Base-by-base conservation (phyloP, 1,140 invertebrate genomes). In the Chionoecetes opilio region DNA sequence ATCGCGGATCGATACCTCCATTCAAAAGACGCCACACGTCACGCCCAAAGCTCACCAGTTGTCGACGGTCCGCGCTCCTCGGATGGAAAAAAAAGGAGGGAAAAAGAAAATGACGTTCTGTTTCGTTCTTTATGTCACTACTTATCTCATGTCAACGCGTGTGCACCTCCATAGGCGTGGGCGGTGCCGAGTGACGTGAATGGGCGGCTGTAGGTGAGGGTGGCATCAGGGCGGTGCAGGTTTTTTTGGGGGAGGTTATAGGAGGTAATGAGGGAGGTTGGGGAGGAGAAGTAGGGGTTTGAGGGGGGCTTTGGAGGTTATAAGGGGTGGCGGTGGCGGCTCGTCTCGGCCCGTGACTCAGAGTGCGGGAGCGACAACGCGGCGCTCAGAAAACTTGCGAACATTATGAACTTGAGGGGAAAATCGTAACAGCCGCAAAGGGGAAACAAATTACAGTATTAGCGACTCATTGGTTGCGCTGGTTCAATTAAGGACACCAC, bases 1-100 rank as follows among this genome's bases (percentile, higher is more conserved):
- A 93, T 87, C 41, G 84, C 34, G 41, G 46, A 93, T 93, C 92
- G 85, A 93, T 93, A 53, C 38, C 26, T 90, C 75, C 84, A 89
- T 88, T 89, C 86, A 75, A 89, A 93, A 93, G 85, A 75, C 84
- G 35, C 32, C 84, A 31, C 32, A 53, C 35, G 85, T 9, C 35
- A 29, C 14, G 26, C 53, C 85, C 11, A 35, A 34, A 89, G 46
- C 37, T 21, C 41, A 82, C 37, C 75, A 92, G 91, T 41, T 82
- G 82, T 37, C 21, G 34, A 21, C 1, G 21, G n/a, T 75, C 26
- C 63, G n/a, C 63, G 46, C n/a, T 75, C 63, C 63, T 75, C 26
- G 6, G 63, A n/a, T 6, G 3, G 21, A 35, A 41, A 92, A 85
- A 35, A 82, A 35, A 63, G 75, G 37, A 92, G 37, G 82, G 32